phyloP scores from a whole-genome alignment of 2,797 vertebrate species.

The Rhynchotus rufescens region DNA sequence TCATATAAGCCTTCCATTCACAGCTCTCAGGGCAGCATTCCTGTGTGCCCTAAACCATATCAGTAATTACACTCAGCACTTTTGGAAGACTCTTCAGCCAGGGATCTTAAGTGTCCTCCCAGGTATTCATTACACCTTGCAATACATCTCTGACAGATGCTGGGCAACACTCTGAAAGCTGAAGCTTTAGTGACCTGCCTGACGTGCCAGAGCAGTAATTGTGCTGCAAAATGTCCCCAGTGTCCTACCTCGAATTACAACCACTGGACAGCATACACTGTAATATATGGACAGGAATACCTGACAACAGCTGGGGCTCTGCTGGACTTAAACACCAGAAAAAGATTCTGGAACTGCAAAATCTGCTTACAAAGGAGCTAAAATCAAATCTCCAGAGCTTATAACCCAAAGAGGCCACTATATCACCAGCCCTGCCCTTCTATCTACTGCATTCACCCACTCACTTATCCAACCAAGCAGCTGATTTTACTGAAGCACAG shows the following conservation, averaged over 20 bases:
- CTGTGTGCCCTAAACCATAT: rapidly evolving
- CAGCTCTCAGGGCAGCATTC: not conserved
- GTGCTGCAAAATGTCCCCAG: rapidly evolving
- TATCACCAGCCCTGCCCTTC: not conserved
- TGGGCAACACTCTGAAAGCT: not conserved
- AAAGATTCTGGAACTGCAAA: not conserved
- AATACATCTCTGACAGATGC: not conserved
- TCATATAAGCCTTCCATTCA: not conserved
- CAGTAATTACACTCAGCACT: not conserved
- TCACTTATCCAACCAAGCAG: not conserved
- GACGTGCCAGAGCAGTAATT: not conserved
- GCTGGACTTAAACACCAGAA: not conserved
- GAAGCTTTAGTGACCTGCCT: not conserved
- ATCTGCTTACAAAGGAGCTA: not conserved
- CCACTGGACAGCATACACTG: not conserved
- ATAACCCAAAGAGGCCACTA: not conserved
- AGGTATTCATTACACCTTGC: not conserved
- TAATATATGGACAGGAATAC: rapidly evolving
- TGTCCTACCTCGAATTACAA: not conserved
- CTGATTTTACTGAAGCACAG: not conserved
- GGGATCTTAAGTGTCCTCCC: not conserved
- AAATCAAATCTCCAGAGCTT: not conserved
- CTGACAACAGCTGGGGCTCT: rapidly evolving
- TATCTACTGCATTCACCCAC: not conserved
- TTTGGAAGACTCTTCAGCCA: not conserved